Evolutionary conservation across 2,113 vertebrate genomes (phyloP).

Genomic region (Pitta sordida): DNA sequence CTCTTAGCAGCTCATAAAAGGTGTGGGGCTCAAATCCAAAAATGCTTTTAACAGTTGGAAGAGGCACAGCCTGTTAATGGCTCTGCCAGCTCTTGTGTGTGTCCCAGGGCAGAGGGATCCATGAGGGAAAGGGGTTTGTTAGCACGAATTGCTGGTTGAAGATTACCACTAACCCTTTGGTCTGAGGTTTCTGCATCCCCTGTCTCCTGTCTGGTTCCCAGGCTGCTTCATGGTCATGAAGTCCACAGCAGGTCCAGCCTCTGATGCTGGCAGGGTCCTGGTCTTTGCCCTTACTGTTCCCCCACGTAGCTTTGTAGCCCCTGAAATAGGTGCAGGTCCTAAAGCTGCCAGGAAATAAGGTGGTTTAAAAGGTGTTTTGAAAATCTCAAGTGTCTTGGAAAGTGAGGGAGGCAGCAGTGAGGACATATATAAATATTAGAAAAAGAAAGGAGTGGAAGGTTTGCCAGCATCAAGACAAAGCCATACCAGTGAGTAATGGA

Average conservation of each 20-base stretch:
- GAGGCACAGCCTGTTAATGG: not conserved
- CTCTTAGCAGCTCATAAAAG: slow-evolving; percentile 1
- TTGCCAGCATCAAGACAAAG: not conserved
- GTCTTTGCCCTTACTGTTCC: not conserved
- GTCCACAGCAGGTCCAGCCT: not conserved
- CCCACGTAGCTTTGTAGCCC: not conserved
- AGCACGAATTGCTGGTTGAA: not conserved
- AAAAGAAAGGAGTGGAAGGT: not conserved
- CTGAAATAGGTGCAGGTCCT: not conserved
- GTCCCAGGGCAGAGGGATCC: not conserved
- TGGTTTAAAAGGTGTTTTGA: not conserved
- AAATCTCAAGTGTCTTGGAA: not conserved
- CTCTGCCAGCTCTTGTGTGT: not conserved
- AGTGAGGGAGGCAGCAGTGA: not conserved
- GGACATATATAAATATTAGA: fast-evolving
- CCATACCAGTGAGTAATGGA: not conserved
- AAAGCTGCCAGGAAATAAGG: not conserved
- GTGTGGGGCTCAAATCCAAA: slow-evolving; percentile 24
- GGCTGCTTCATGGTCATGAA: not conserved
- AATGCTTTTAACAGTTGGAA: slow-evolving; percentile 27
- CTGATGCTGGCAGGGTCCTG: not conserved
- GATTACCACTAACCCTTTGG: not conserved
- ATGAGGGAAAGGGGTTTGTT: not conserved
- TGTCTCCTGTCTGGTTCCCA: not conserved
- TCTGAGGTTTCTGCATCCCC: not conserved